Evolutionary conservation across 1,140 invertebrate species (phyloP).

Genomic region (Aphelenchoides besseyi): DNA sequence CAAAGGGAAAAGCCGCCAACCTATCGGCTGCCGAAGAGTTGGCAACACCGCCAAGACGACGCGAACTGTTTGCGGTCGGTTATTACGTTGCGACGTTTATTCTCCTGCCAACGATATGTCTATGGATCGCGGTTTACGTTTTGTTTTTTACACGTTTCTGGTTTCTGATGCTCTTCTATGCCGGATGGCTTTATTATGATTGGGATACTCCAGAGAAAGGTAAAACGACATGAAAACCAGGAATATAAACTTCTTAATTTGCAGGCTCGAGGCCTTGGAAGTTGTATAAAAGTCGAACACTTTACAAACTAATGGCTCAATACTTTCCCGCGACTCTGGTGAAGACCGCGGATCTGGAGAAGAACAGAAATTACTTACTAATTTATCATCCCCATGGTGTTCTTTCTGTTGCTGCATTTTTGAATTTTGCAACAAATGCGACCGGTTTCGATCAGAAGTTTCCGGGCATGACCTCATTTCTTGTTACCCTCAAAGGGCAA

Average conservation of each 20-base stretch:
- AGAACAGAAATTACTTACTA: constrained; percentile 58
- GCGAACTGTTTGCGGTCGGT: background rate
- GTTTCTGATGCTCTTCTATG: constrained; percentile 23
- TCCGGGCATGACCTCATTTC: constrained; percentile 73
- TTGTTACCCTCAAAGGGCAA: constrained; percentile 70
- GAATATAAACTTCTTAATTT: constrained; percentile 1
- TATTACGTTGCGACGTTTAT: constrained; percentile 1
- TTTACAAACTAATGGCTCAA: constrained; percentile 44
- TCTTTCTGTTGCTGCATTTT: constrained; percentile 38
- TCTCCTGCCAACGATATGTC: constrained; percentile 5
- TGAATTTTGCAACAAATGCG: constrained; percentile 74
- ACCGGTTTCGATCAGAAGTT: constrained; percentile 73
- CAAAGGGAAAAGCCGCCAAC: too few relatives aligned
- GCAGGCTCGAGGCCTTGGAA: background rate
- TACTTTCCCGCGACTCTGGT: constrained; percentile 65
- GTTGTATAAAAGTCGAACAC: constrained; percentile 23
- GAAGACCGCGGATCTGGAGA: constrained; percentile 65
- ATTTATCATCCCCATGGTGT: constrained; percentile 79
- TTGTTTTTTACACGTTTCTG: constrained; percentile 24
- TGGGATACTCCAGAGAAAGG: constrained; percentile 29
- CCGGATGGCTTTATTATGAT: constrained; percentile 36
- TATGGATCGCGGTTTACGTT: constrained; percentile 20
- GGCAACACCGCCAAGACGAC: too few relatives aligned
- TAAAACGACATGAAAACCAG: constrained; percentile 30
- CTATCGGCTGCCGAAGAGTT: too few relatives aligned